These are phyloP conservation scores for Drosophila mulleri DNA, from an alignment of 2,888 invertebrate genomes.

Conservation along the genomic window DNA sequence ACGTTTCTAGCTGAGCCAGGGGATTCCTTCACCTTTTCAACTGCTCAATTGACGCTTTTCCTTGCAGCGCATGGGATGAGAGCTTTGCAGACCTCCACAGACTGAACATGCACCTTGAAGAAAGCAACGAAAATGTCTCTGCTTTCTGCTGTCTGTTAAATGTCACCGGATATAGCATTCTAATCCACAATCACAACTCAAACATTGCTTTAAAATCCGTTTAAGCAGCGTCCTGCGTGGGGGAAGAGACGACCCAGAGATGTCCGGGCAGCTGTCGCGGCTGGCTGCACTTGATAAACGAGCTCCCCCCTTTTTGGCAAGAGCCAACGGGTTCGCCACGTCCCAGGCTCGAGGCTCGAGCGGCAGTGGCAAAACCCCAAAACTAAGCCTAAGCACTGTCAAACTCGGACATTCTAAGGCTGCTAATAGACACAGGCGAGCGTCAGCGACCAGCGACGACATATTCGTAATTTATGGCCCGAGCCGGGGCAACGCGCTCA, in stretches of 20 bases:
- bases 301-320: constrained; percentile 21
- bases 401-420: constrained; percentile 82
- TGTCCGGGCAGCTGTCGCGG: constrained; percentile 52
- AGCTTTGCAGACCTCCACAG: not conserved
- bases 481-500: constrained; percentile 54
- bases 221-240: constrained; percentile 19
- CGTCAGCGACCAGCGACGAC: constrained; percentile 63
- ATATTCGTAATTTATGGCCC: constrained; percentile 79
- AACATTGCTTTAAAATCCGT: constrained; percentile 37
- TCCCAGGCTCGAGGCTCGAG: constrained; percentile 8
- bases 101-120: not conserved
- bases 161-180: constrained; percentile 3
- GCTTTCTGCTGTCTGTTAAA: not conserved
- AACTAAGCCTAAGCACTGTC: constrained; percentile 69
- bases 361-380: constrained; percentile 23
- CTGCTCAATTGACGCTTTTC: too few relatives aligned
- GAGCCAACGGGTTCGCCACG: constrained; percentile 34
- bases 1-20: not conserved
- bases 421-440: constrained; percentile 82
- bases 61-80: not conserved
- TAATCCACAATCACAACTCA: constrained; percentile 14
- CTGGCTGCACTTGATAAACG: constrained; percentile 66
- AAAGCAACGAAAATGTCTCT: not conserved
- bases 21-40: not conserved
- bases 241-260: constrained; percentile 2